Base-by-base conservation (phyloP, 1,140 invertebrate genomes). In the Ridgeia piscesae region DNA sequence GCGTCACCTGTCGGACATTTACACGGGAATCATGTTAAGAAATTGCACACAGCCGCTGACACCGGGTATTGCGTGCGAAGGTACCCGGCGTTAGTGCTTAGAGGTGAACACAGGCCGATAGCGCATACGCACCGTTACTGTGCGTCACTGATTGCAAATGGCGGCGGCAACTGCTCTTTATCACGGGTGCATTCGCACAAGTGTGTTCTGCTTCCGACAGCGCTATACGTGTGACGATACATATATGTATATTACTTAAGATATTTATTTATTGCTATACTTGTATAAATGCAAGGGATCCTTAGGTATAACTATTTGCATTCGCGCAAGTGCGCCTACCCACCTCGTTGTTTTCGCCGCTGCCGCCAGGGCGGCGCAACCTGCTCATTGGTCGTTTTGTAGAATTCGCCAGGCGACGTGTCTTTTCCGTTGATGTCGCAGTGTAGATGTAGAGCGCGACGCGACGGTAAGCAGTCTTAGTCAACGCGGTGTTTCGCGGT, bases 181-280 rank as follows among this genome's bases (percentile, higher is more conserved):
- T 77, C 58, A 77, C 58, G 58, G 58, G 58, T 77, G 58, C 4
- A 77, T 77, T 77, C 58, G 58, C 58, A 17, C 27, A 21, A 77
- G 58, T 77, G 58, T 77, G 58, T 77, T 31, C 58, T 77, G 58
- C 58, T 77, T 77, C 58, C 0, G 17, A 77, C 11, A 31, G 58
- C 58, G 58, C 58, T 77, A 42, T 42, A 77, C 58, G 58, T 77
- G 58, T 77, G 58, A 77, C 58, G 58, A 77, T 14, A 21, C 58
- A 21, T 77, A 77, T 21, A 77, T 77, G 0, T 77, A 77, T 77
- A 77, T 6, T 77, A 77, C 58, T 77, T 17, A 77, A 77, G 58
- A 77, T 77, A 77, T 77, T 77, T 77, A 77, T 77, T 77, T 77
- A 77, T 77, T 77, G 58, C 58, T 77, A 77, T 77, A 77, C 58